Percentiles rank a stretch among this genome's conserved stretches.
phyloP scores from a whole-genome alignment of 1,140 invertebrate species.

The Antheraea mylitta region DNA sequence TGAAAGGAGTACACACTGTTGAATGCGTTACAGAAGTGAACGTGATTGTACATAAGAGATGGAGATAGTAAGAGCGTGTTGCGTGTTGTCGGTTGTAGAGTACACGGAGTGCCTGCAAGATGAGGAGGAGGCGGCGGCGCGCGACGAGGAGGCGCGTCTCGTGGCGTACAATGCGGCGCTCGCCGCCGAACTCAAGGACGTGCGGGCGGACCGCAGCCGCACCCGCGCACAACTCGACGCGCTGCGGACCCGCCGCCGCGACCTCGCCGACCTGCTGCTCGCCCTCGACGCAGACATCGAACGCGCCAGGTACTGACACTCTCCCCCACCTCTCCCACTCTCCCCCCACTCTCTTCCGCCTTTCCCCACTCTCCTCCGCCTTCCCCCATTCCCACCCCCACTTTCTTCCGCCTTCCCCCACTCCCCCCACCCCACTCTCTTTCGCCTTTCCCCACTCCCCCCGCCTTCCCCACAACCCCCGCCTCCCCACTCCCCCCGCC shows the following conservation, averaged over 20 bases:
- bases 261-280: slow-evolving; percentile 13
- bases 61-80: not conserved
- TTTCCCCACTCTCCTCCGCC: not conserved
- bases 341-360: no score
- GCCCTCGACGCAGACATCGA: not conserved
- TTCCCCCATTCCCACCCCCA: no score
- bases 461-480: no score
- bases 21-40: no score
- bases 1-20: no score
- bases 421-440: no score
- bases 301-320: not conserved
- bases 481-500: no score
- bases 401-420: no score
- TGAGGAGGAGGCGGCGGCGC: slow-evolving; percentile 39
- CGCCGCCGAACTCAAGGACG: slow-evolving; percentile 17
- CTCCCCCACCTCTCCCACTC: no score
- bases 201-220: slow-evolving; percentile 18
- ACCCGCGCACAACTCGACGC: not conserved
- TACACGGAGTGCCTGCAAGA: slow-evolving; percentile 38
- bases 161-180: slow-evolving; percentile 27
- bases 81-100: slow-evolving; percentile 25
- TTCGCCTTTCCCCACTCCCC: no score
- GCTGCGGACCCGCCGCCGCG: not conserved
- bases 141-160: slow-evolving; percentile 36
- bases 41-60: no score